Percentiles rank a stretch among this genome's conserved stretches.
phyloP scores from a whole-genome alignment of 1,140 invertebrate genomes.

The Orussus abietinus region DNA sequence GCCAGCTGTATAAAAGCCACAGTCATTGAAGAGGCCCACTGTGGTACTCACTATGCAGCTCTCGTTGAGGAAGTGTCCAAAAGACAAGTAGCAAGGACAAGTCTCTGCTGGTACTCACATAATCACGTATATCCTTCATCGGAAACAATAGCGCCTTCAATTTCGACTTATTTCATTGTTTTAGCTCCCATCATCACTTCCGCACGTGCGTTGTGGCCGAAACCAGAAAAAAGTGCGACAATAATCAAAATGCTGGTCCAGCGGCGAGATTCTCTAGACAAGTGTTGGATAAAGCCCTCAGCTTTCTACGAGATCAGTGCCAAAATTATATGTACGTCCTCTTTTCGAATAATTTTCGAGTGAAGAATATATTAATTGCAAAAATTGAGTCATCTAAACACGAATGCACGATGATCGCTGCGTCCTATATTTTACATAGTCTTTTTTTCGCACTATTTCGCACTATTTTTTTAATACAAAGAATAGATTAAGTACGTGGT shows the following conservation, averaged over 20 bases:
- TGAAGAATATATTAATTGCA: too few species aligned
- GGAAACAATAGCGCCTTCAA: too few species aligned
- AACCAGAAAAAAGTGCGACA: conserved; percentile 54
- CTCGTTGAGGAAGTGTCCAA: conserved; percentile 58
- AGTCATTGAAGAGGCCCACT: conserved; percentile 55
- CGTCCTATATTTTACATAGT: conserved; percentile 3
- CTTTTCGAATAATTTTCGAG: background rate
- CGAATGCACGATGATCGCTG: too few species aligned
- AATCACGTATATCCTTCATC: conserved; percentile 2
- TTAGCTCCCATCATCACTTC: conserved; percentile 58
- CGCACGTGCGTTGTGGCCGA: conserved; percentile 57
- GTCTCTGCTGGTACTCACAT: conserved; percentile 62
- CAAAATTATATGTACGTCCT: conserved; percentile 57
- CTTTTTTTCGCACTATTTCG: conserved; percentile 5
- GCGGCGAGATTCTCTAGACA: conserved; percentile 55
- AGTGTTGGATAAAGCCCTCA: conserved; percentile 58
- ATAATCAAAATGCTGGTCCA: conserved; percentile 46
- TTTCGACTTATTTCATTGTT: too few species aligned
- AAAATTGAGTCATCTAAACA: too few species aligned
- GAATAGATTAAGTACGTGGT: too few species aligned
- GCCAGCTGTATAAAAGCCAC: conserved; percentile 60
- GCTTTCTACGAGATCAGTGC: conserved; percentile 59
- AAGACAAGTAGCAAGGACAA: conserved; percentile 54
- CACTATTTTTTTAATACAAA: conserved; percentile 11
- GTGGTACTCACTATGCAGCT: conserved; percentile 56